Evolutionary conservation across 2,113 vertebrate species (phyloP).

Genomic region (Gobio gobio): DNA sequence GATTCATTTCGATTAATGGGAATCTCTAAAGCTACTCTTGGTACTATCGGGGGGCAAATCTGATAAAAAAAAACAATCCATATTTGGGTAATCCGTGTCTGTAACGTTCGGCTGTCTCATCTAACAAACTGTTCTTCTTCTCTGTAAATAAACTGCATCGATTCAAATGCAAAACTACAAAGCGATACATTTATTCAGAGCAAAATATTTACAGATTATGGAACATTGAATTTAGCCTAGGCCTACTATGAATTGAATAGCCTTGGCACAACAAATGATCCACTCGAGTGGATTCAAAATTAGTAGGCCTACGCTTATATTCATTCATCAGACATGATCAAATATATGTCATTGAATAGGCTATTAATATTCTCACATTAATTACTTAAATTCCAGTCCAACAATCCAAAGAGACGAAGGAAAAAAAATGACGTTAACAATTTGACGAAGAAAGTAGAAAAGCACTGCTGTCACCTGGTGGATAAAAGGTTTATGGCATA

Average conservation of each 20-base stretch:
- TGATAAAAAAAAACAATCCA: not conserved
- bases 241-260: not conserved
- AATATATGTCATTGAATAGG: not conserved
- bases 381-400: not conserved
- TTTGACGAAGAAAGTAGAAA: not conserved
- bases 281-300: too few relatives aligned
- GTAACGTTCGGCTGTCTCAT: not conserved
- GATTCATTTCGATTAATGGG: constrained; percentile 5
- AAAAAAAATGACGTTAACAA: not conserved
- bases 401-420: not conserved
- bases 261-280: not conserved
- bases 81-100: not conserved
- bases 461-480: constrained; percentile 29
- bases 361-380: not conserved
- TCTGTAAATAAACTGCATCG: not conserved
- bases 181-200: not conserved
- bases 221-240: not conserved
- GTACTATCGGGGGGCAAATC: not conserved
- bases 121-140: not conserved
- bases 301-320: not conserved
- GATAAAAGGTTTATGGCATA: not conserved
- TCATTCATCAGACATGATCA: not conserved
- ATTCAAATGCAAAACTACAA: not conserved
- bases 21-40: not conserved
- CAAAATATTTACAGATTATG: not conserved